A percentile compares a stretch with the other conserved stretches of the same genome.
Conservation (phyloP, 2,113 vertebrate species). For the Daubentonia madagascariensis region DNA sequence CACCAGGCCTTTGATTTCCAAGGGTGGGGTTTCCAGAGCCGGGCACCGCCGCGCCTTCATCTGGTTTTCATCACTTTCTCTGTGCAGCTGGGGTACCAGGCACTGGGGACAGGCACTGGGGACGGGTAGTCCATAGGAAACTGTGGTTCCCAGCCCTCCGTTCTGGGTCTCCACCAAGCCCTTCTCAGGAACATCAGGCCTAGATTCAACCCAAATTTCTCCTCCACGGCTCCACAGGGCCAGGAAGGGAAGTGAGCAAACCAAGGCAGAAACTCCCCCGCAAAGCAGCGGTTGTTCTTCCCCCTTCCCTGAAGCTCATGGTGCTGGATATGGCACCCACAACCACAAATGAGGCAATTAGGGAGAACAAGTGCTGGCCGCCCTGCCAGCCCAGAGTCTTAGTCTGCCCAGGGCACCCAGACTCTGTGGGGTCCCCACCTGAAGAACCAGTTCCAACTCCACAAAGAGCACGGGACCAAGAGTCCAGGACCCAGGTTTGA, state of each 20-base stretch:
- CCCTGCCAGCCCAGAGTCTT: not conserved
- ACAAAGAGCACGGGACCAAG: not conserved
- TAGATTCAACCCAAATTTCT: not conserved
- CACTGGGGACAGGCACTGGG: not conserved
- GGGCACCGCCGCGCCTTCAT: not conserved
- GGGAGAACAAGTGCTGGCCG: fast-evolving
- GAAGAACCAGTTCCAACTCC: not conserved
- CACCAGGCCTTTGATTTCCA: not conserved
- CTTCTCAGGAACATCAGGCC: not conserved
- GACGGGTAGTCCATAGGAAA: not conserved
- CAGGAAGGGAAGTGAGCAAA: not conserved
- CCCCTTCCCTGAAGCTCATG: not conserved
- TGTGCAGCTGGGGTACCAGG: fast-evolving
- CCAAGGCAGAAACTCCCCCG: not conserved
- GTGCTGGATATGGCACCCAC: not conserved
- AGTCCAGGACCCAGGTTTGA: not conserved
- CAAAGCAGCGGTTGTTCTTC: not conserved
- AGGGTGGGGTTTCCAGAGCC: not conserved
- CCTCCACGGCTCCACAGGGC: fast-evolving
- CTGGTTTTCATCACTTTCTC: not conserved
- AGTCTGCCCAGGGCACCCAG: not conserved
- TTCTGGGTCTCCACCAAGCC: not conserved
- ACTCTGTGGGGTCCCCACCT: fast-evolving
- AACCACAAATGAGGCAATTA: slow-evolving; percentile 24
- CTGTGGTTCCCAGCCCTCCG: not conserved